phyloP scores from a whole-genome alignment of 2,113 vertebrate species.

The Naja naja region DNA sequence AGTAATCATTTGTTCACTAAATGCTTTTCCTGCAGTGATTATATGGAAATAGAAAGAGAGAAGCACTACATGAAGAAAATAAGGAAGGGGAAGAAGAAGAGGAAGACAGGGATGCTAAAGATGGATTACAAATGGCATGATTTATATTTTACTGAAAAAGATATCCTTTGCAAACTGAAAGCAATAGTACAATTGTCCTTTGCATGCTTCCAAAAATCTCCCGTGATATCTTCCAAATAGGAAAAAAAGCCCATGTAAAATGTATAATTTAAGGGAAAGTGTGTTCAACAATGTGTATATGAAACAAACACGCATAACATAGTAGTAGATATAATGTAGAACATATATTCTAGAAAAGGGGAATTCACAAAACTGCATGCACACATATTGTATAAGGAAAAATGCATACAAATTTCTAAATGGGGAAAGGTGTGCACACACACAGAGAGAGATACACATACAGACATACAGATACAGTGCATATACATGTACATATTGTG shows the following conservation, averaged over 20 bases:
- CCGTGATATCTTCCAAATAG: background rate
- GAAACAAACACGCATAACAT: background rate
- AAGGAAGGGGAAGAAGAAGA: background rate
- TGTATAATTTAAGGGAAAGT: background rate
- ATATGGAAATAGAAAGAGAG: slow-evolving; percentile 12
- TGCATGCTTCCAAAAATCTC: background rate
- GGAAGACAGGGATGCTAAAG: background rate
- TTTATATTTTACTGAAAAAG: background rate
- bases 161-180: background rate
- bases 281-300: background rate
- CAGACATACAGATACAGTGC: background rate
- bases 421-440: background rate
- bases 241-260: background rate
- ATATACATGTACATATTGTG: background rate
- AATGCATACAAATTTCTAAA: background rate
- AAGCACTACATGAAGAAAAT: background rate
- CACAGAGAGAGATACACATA: background rate
- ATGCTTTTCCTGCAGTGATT: slow-evolving; percentile 12
- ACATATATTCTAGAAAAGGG: background rate
- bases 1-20: slow-evolving; percentile 23
- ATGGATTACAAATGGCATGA: background rate
- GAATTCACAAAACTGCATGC: background rate
- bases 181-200: background rate
- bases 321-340: background rate
- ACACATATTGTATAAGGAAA: background rate